phyloP scores from a whole-genome alignment of 1,140 invertebrate species.

The Dolichoris vasculosae region DNA sequence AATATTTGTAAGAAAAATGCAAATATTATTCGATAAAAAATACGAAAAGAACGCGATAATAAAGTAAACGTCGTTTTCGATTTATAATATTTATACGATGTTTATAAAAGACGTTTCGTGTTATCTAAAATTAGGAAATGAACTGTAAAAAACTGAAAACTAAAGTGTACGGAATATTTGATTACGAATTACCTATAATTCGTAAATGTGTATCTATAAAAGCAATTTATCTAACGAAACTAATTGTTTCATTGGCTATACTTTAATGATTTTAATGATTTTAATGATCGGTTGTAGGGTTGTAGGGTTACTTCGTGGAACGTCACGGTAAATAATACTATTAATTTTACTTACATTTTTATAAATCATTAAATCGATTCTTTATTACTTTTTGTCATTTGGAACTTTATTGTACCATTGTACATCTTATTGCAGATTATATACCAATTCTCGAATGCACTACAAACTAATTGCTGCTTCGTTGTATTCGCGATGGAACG shows the following conservation, averaged over 20 bases:
- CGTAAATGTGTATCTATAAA: not conserved
- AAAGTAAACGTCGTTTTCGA: too few species aligned
- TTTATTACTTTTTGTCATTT: not conserved
- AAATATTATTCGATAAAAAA: too few species aligned
- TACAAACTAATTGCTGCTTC: not conserved
- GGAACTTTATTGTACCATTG: not conserved
- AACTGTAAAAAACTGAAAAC: too few species aligned
- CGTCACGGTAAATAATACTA: not conserved
- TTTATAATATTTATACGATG: too few species aligned
- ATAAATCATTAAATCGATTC: not conserved
- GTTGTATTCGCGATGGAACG: not conserved
- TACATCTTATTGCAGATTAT: not conserved
- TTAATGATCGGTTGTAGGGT: too few species aligned
- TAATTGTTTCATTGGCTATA: not conserved
- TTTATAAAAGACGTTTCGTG: too few species aligned
- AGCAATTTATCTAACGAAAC: not conserved
- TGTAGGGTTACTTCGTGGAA: not conserved
- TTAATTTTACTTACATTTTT: conserved; percentile 5
- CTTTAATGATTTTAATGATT: not conserved
- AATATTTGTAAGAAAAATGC: too few species aligned
- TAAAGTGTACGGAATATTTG: too few species aligned
- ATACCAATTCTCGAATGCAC: not conserved
- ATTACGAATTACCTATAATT: not conserved
- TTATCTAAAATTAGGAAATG: too few species aligned
- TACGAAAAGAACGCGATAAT: too few species aligned